Evolutionary conservation across 37 sponge, comb jelly and placozoan species (phyloP), one percentile per base, ranked within the genome.

Genomic region (Axinella damicornis): DNA sequence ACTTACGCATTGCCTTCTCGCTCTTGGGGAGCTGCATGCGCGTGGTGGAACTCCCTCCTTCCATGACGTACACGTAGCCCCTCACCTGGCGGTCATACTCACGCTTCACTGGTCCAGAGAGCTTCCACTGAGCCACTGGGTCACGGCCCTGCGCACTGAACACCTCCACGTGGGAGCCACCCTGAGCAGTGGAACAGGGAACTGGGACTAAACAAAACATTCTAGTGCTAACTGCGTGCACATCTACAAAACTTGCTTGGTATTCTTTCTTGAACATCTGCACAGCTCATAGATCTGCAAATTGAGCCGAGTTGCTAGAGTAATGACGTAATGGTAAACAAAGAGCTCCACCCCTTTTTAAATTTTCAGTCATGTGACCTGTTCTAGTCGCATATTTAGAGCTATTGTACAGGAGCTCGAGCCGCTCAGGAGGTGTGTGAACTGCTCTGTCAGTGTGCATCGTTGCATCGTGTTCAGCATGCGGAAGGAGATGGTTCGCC

Each of bases 11-110:
- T 37, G 70, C 70, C 32, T 80, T 97, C 53, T 97, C 95, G 34
- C 38, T 73, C 65, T 88, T 90, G 17, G 97, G 97, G 59, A 97
- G 39, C 57, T 78, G 86, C 81, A 97, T 84, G 54, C 95, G 81
- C 11, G 93, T 90, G 28, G 85, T 74, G n/a, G 90, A 84, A 62
- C 86, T 63, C 21, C 80, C 91, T 53, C 97, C 97, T 41, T 92
- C 93, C 64, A 97, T 28, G 2, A 54, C 69, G 56, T 85, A 85
- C 63, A 97, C 93, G 69, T 90, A 94, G 55, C 97, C 82, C 54
- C 85, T 79, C 36, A 89, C 65, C 15, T 38, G 21, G 66, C 89
- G 86, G 79, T 90, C 90, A 81, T 72, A 97, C 73, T 89, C 87
- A 66, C 72, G 65, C 53, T 58, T 80, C 65, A 91, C 87, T 0